Base-by-base conservation (phyloP, 2,113 vertebrate genomes). In the Sapayoa aenigma region DNA sequence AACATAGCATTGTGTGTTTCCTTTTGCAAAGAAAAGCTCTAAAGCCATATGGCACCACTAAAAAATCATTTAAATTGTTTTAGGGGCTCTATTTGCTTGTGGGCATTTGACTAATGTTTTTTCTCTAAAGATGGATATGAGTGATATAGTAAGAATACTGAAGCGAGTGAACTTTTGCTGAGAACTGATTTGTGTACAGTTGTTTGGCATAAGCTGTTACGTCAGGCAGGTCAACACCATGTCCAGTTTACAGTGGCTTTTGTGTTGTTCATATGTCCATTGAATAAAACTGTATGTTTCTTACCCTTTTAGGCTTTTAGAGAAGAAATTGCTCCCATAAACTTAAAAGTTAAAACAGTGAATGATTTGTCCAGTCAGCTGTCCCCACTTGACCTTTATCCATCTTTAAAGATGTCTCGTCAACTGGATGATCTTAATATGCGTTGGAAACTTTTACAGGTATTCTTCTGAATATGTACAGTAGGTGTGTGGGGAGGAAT, bases 381-480 rank as follows among this genome's bases (percentile, higher is more conserved):
- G 53, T 98, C 98, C 20, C 98, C 99, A 5, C 97, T 99, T 96
- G 99, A 99, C 89, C 98, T 99, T 84, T 99, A 99, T 96, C 98
- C 99, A 23, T 99, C 99, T 39, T 97, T 99, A 88, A 99, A 98
- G 67, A 98, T 98, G 96, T 98, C 98, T 94, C 98, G 98, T 89
- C 99, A 99, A 68, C 98, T 99, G 56, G 99, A 99, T 97, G 99
- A 99, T 96, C 98, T 99, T 85, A 99, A 99, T 95, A 99, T 99
- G 98, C 98, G 99, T 33, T 99, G 99, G 99, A 99, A 99, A 73
- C 98, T 99, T 63, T 95, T 99, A 11, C 99, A 99, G 99, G 99
- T 99, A 97, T 82, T 65, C 14, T 91, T 78, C 49, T 76, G 80
- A 82, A 68, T 67, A 22, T 24, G 15, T 42, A 9, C 35, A 74